Evolutionary conservation across 2,888 invertebrate genomes (phyloP), one percentile per base, ranked within the genome.

Genomic region (Schizotus pectinicornis): DNA sequence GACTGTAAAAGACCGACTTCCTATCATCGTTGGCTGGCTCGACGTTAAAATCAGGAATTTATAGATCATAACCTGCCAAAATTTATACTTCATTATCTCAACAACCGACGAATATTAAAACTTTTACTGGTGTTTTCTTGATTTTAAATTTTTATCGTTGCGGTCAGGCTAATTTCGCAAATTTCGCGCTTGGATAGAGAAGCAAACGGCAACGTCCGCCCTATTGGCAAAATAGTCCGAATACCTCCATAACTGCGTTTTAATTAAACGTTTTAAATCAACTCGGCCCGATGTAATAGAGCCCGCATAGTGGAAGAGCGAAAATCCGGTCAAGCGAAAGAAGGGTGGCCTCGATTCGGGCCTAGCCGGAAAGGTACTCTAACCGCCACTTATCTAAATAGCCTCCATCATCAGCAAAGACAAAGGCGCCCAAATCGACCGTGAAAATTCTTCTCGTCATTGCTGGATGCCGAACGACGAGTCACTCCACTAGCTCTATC

Each of bases 371-470:
- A 37, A 39, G 31, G 52, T 42, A 37, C 42, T 33, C 61, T 59
- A 56, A 62, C 60, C 58, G 59, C 58, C 64, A 62, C 67, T 68
- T 71, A 69, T 65, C 67, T 69, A 68, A 70, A 68, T 67, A 67
- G 64, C 61, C 55, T 57, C 54, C 67, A 65, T 64, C 65, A 63
- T 67, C 62, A 62, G 47, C 57, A 55, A 61, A 64, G 64, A 66
- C 66, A 66, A 69, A 69, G 66, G 56, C 53, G 42, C 60, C 58
- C 58, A 67, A 65, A 67, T 65, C 64, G 65, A 63, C 67, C 63
- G 59, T 64, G 61, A 5, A 22, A 67, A 67, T 56, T 56, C 56
- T 39, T 50, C 39, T 50, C 49, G 56, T 56, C 56, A 56, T 56
- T 56, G 56, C 22, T 22, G 5, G 22, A 22, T 22, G 22, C 50